phyloP scores from a whole-genome alignment of 2,113 vertebrate genomes.

The Diadophis punctatus region DNA sequence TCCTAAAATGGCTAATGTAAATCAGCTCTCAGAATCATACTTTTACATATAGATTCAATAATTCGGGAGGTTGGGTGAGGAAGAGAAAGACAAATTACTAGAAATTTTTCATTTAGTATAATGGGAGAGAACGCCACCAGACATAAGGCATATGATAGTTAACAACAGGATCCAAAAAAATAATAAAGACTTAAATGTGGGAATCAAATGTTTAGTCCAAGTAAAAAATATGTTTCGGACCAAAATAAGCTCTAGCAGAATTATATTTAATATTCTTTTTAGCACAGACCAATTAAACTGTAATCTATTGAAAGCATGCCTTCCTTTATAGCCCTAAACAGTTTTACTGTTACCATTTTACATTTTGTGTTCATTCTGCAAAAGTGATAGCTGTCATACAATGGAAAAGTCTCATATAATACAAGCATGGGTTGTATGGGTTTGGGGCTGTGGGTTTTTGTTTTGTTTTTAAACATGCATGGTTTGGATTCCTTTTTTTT shows the following conservation, averaged over 20 bases:
- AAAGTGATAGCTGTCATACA: neutral
- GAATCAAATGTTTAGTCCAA: neutral
- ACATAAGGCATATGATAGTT: neutral
- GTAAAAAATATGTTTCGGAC: slow-evolving; percentile 24
- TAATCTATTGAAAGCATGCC: neutral
- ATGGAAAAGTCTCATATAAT: neutral
- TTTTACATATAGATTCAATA: neutral
- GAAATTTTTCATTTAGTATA: neutral
- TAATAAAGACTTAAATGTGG: neutral
- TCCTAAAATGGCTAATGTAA: neutral
- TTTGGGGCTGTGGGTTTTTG: neutral
- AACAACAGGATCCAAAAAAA: neutral
- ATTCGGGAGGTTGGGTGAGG: neutral
- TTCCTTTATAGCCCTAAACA: neutral
- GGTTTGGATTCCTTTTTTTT: neutral
- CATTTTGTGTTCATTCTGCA: neutral
- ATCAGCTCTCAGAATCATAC: neutral
- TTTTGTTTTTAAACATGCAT: neutral
- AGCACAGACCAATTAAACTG: neutral
- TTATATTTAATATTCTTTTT: neutral
- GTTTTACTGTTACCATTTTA: neutral
- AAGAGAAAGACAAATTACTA: neutral
- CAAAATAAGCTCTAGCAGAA: slow-evolving; percentile 20
- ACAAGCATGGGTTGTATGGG: neutral
- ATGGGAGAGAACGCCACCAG: neutral